Evolutionary conservation across 2,113 vertebrate species (phyloP).

Genomic region (Varanus komodoensis): DNA sequence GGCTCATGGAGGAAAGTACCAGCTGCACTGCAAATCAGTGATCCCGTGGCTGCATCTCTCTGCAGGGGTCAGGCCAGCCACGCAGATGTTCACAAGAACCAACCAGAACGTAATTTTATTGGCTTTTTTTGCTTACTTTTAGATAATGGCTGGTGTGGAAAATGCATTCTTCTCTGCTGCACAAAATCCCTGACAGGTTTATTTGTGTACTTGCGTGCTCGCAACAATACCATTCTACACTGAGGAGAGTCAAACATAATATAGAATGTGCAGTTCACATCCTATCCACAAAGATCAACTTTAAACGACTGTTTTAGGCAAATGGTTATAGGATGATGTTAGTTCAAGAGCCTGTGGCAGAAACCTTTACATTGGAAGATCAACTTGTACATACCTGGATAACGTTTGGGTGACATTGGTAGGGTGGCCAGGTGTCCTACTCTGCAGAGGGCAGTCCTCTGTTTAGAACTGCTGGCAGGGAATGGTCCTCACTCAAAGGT

Average conservation of each 20-base stretch:
- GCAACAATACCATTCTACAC: background rate
- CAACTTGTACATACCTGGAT: background rate
- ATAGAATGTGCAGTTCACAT: background rate
- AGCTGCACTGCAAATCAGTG: slow-evolving; percentile 19
- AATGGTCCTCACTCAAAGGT: too few relatives aligned
- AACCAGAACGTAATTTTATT: slow-evolving; percentile 31
- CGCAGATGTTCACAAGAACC: slow-evolving; percentile 9
- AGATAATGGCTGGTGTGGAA: slow-evolving; percentile 15
- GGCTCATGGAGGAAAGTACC: slow-evolving; percentile 52
- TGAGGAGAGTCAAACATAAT: background rate
- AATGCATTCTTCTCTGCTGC: background rate
- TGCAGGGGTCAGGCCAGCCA: slow-evolving; percentile 31
- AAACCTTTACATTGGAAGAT: background rate
- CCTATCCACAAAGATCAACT: background rate
- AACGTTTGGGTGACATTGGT: slow-evolving; percentile 1
- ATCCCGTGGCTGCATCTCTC: slow-evolving; percentile 24
- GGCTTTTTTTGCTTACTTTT: background rate
- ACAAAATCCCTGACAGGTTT: fast-evolving
- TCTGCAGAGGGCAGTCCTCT: too few relatives aligned
- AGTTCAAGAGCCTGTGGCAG: background rate
- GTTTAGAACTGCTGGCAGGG: too few relatives aligned
- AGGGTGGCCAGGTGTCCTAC: too few relatives aligned
- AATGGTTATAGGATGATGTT: background rate
- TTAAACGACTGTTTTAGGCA: background rate
- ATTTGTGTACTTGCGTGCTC: slow-evolving; percentile 9